Evolutionary conservation across 2,888 invertebrate genomes (phyloP), one percentile per base, ranked within the genome.

Genomic region (Apamea anceps): DNA sequence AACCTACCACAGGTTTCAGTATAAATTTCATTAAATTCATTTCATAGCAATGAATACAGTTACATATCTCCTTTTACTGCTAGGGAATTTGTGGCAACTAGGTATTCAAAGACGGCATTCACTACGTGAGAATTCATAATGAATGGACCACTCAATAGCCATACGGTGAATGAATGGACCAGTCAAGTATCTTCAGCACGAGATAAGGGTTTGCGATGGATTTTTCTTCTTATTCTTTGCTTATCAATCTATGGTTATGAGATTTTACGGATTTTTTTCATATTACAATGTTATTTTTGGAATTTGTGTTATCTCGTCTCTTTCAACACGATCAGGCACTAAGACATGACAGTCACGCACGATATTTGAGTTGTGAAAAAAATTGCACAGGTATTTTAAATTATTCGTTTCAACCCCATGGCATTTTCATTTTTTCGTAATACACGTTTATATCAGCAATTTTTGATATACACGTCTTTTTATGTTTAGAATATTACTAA

Each of bases 81-180:
- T 51, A 75, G n/a, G 21, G 21, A n/a, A 74, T 72, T 72, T 28
- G 21, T 72, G 5, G n/a, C 37, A 37, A 51, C 37, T 42, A 54
- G 28, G 18, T 54, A 25, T 72, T 72, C 42, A 72, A 51, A 72
- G n/a, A 28, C 51, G 13, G 72, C 75, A 42, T 72, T 25, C 71
- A 54, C 32, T 42, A 28, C 28, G 72, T 75, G 75, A 13, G 37
- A n/a, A 54, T 42, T 54, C 72, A 28, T 75, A 72, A 75, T 54
- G 21, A 54, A 54, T 21, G 42, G 6, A 42, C 21, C 76, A 75
- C 75, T 77, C 15, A 48, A 76, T 48, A 18, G 48, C 48, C 62
- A 28, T 21, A 51, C n/a, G n/a, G 37, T 25, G 76, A 75, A 75
- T 48, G 3, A 54, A 75, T 48, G 21, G 70, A 51, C n/a, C 8